Conservation (phyloP, 2,888 invertebrate genomes). For the Andrena camellia region DNA sequence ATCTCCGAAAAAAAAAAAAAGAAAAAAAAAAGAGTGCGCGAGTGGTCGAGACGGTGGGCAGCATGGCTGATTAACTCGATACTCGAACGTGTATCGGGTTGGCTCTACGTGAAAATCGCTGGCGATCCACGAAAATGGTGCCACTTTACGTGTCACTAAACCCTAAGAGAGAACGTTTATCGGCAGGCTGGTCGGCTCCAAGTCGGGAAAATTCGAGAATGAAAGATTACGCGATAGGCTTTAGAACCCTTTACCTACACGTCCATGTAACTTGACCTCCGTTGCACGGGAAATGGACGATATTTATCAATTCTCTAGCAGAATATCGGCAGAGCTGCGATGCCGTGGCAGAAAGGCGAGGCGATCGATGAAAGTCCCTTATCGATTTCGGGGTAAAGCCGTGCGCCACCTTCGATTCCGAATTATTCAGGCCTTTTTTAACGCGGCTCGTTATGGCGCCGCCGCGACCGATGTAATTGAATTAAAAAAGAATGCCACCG, state of each 20-base stretch:
- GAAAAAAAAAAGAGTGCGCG: constrained; percentile 28
- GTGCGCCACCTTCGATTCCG: constrained; percentile 31
- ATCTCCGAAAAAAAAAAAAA: constrained; percentile 23
- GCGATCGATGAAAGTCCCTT: constrained; percentile 26
- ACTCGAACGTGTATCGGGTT: constrained; percentile 29
- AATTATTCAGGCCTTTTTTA: constrained; percentile 72
- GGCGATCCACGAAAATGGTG: constrained; percentile 19
- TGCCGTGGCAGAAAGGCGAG: neutral
- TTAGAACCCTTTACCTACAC: too few relatives aligned
- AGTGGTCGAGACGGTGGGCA: constrained; percentile 60
- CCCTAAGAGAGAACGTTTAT: constrained; percentile 25
- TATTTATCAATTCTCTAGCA: neutral
- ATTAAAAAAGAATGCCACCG: constrained; percentile 72
- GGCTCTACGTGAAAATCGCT: constrained; percentile 32
- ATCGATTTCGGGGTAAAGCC: constrained; percentile 6
- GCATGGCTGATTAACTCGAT: constrained; percentile 70
- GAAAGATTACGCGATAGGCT: neutral
- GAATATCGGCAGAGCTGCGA: neutral
- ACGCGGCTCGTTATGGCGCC: constrained; percentile 68
- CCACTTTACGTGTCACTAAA: constrained; percentile 36
- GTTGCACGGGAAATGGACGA: neutral
- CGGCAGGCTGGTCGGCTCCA: neutral
- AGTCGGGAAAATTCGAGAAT: constrained; percentile 11
- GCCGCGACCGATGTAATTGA: constrained; percentile 66
- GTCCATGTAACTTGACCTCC: neutral